Evolutionary conservation across 2,888 invertebrate genomes (phyloP), one percentile per base, ranked within the genome.

Genomic region (Microchrysa polita): DNA sequence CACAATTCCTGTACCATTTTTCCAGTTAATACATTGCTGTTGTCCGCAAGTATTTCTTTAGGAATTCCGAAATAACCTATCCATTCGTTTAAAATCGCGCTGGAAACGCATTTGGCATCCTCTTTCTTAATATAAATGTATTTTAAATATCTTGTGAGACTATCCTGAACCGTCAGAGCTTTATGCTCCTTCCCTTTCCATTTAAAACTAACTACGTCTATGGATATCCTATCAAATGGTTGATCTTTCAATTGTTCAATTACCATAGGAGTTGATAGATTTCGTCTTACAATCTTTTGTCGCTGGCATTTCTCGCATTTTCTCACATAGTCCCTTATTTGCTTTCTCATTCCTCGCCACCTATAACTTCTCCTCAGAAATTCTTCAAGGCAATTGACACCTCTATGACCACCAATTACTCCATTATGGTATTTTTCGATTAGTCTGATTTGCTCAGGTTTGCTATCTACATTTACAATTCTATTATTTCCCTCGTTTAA

Each of bases 11-110:
- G 7, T 42, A 42, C 12, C 7, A 12, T 9, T 42, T 42, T 42
- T 42, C 42, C 42, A 7, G 42, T 42, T 42, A 42, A 42, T 9
- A 42, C 42, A 12, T 42, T 42, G 12, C 42, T 42, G 12, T 42
- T 42, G 18, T 55, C 55, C 1, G 55, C 18, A 9, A 55, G 2
- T 9, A 55, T 55, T 16, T 55, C 18, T n/a, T 55, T 1, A 14
- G 55, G 55, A 9, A 55, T 55, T 9, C 55, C 55, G 16, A 55
- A 55, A 55, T 55, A 55, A 14, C 16, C 2, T 55, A 55, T 55
- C 55, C 55, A 55, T 55, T 55, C 2, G 1, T 55, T 18, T 9
- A 55, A n/a, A 9, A 55, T 14, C 9, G n/a, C 18, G 10, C 55
- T 9, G n/a, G 14, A 9, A 55, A 55, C 16, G 9, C 9, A 16